A percentile compares a stretch with the other conserved stretches of the same genome.
Conservation (phyloP, 53 echinoderm and acorn worm species). For the Paelopatides confundens region DNA sequence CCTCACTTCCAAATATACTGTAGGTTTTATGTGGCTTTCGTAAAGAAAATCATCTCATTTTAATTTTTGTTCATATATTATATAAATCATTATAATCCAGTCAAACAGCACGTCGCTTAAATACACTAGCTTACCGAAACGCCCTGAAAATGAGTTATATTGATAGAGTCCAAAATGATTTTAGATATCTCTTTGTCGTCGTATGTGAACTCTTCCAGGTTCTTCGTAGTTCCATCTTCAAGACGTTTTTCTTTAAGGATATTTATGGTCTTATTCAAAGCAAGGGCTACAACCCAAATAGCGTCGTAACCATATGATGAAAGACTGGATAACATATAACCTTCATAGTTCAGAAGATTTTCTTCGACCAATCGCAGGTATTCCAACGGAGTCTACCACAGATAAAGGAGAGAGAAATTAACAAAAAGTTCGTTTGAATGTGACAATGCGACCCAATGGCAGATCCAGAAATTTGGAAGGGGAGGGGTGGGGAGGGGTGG, state of each 20-base stretch:
- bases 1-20: too few species aligned
- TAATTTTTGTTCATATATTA: too few species aligned
- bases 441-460: too few species aligned
- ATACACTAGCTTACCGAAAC: slow-evolving; percentile 54
- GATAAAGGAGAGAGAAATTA: too few species aligned
- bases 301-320: slow-evolving; percentile 57
- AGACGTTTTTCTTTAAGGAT: slow-evolving; percentile 33
- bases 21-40: too few species aligned
- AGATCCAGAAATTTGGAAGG: too few species aligned
- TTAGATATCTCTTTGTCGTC: slow-evolving; percentile 64
- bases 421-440: too few species aligned
- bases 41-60: too few species aligned
- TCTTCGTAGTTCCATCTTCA: not conserved
- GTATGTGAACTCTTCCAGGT: slow-evolving; percentile 64
- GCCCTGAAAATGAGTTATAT: slow-evolving; percentile 48
- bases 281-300: slow-evolving; percentile 63
- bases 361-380: not conserved
- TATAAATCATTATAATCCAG: too few species aligned
- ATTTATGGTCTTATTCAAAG: slow-evolving; percentile 52
- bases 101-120: too few species aligned
- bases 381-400: not conserved
- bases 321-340: not conserved
- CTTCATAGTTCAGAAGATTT: not conserved
- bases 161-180: slow-evolving; percentile 55
- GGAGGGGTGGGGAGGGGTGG: too few species aligned